Evolutionary conservation across 2,113 vertebrate species (phyloP).

Genomic region (Tyto alba): DNA sequence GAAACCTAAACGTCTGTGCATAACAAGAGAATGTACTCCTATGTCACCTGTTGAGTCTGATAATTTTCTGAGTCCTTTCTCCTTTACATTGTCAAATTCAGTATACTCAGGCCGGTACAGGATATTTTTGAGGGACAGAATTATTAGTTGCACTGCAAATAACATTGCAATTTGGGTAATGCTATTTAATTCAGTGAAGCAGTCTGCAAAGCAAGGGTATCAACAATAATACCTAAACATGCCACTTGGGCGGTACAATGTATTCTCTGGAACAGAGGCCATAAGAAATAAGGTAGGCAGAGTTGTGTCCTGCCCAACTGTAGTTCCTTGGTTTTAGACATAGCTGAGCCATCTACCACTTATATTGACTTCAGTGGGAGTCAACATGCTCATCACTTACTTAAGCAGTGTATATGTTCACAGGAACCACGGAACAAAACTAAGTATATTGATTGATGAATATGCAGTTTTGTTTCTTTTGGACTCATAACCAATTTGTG

Average conservation of each 20-base stretch:
- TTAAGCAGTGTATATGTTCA: not conserved
- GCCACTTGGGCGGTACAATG: not conserved
- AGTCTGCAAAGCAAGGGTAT: not conserved
- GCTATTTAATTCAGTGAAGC: not conserved
- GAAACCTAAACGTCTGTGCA: not conserved
- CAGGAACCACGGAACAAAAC: not conserved
- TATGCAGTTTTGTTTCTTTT: not conserved
- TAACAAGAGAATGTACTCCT: not conserved
- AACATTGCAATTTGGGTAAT: not conserved
- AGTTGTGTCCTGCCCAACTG: not conserved
- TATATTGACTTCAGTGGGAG: not conserved
- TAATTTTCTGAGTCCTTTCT: not conserved
- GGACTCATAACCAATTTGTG: not conserved
- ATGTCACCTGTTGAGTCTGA: not conserved
- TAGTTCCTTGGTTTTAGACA: not conserved
- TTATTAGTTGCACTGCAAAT: not conserved
- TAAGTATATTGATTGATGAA: not conserved
- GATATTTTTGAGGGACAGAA: not conserved
- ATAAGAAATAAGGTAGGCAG: not conserved
- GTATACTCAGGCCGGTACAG: not conserved
- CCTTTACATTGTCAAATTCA: not conserved
- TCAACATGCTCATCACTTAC: not conserved
- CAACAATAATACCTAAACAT: not conserved
- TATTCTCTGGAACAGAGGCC: not conserved
- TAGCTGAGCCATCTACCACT: not conserved